Evolutionary conservation across 2,797 vertebrate genomes (phyloP).

Genomic region (Gobionotothen gibberifrons): DNA sequence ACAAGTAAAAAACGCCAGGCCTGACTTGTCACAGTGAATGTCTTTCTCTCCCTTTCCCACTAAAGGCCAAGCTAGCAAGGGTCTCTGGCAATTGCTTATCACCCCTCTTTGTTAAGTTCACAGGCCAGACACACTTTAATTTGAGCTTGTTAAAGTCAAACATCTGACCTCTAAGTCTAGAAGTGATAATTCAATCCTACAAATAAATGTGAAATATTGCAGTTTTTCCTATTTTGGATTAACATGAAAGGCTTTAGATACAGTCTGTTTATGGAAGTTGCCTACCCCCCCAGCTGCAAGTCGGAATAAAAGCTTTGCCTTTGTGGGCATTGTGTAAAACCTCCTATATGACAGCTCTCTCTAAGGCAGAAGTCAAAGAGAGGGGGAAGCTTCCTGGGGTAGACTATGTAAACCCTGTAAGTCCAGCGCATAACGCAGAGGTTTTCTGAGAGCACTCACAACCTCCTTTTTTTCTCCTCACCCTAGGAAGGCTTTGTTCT

Average conservation of each 20-base stretch:
- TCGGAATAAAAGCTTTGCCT: constrained; percentile 58
- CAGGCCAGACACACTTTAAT: constrained; percentile 51
- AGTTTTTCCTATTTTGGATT: constrained; percentile 5
- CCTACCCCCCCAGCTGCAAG: constrained; percentile 23
- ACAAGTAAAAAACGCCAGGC: constrained; percentile 40
- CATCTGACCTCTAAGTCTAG: constrained; percentile 36
- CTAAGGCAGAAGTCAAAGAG: constrained; percentile 61
- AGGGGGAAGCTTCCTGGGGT: constrained; percentile 58
- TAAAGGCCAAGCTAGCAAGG: constrained; percentile 51
- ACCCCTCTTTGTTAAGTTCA: constrained; percentile 46
- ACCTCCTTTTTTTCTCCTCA: constrained; percentile 46
- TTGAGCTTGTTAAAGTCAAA: constrained; percentile 57
- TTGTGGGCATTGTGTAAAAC: constrained; percentile 68
- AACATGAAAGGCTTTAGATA: constrained; percentile 15
- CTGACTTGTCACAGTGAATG: constrained; percentile 62
- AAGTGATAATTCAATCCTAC: constrained; percentile 20
- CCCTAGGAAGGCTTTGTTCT: constrained; percentile 71
- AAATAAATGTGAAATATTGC: constrained; percentile 23
- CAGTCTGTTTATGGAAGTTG: constrained; percentile 32
- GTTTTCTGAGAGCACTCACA: constrained; percentile 60
- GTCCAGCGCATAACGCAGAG: constrained; percentile 69
- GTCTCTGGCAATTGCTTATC: constrained; percentile 57
- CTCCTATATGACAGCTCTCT: constrained; percentile 65
- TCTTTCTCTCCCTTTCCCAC: constrained; percentile 46
- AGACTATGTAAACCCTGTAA: constrained; percentile 76